Evolutionary conservation across 2,797 vertebrate species (phyloP), one percentile per base, ranked within the genome.

Genomic region (Enteromius paludinosus): DNA sequence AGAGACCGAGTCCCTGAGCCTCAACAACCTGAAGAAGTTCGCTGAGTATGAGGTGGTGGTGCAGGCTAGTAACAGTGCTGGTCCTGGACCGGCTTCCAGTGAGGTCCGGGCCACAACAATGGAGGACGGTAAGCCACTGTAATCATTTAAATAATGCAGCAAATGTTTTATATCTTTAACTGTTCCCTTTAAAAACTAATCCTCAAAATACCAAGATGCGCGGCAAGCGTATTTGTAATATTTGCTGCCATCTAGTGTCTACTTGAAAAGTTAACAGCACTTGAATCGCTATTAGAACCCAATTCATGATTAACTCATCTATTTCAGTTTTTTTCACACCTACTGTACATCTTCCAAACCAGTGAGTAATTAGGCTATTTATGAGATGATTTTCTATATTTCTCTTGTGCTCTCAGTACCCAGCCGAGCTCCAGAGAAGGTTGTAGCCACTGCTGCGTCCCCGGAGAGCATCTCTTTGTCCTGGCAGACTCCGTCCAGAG

Each of bases 41-140:
- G 97, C 97, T 2, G 97, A 98, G 91, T 99, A 99, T 30, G 97
- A 97, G 80, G 97, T 99, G 59, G 97, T 99, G 91, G 98, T 99
- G 38, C 98, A 99, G 88, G 98, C 98, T 83, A 97, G 96, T 87
- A 99, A 99, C 93, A 94, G 97, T 2, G 98, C 98, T 0, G 98
- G 98, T 71, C 98, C 97, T 0, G 98, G 98, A 45, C 98, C 98
- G 12, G 98, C 97, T 64, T 99, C 97, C 91, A 97, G 97, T 88
- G 97, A 99, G 93, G 97, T 98, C 87, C 96, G 97, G 84, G 95
- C 96, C 41, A 98, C 97, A 35, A 99, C 97, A 7, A 95, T 99
- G 88, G 98, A 99, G 91, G 98, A 99, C 0, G 97, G 98, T 99
- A 86, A 90, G 93, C 38, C 25, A 43, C 38, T 43, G 35, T 23